Percentiles rank a stretch among this genome's conserved stretches.
phyloP scores from a whole-genome alignment of 1,140 invertebrate species.

The Ditylenchus dipsaci region DNA sequence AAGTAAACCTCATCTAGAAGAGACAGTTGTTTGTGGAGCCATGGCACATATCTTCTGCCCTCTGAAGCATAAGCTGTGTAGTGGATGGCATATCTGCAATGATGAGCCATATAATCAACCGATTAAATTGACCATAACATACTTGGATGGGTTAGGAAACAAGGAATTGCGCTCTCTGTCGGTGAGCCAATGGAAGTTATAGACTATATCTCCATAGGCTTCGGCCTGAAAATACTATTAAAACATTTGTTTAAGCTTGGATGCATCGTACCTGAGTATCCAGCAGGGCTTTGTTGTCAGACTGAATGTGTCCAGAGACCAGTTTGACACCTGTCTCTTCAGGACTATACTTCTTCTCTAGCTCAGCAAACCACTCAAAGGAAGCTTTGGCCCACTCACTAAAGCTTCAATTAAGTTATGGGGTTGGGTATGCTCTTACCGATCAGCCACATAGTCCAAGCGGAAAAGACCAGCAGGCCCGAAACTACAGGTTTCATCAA shows the following conservation, averaged over 20 bases:
- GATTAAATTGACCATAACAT: neutral
- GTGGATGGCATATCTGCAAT: constrained; percentile 50
- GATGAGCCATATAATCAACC: neutral
- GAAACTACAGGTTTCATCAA: constrained; percentile 48
- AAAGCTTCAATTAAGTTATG: constrained; percentile 12
- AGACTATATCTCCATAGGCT: constrained; percentile 39
- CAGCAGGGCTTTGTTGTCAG: constrained; percentile 34
- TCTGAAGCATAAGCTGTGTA: constrained; percentile 53
- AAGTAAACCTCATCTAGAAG: constrained; percentile 5
- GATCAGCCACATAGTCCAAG: constrained; percentile 41
- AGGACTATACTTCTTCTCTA: constrained; percentile 30
- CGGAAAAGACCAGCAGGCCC: constrained; percentile 53
- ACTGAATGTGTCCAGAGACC: constrained; percentile 51
- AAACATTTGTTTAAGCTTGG: neutral
- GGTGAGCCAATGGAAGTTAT: constrained; percentile 51
- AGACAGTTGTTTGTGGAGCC: constrained; percentile 37
- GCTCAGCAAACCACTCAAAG: constrained; percentile 46
- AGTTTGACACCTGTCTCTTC: constrained; percentile 47
- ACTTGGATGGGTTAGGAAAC: constrained; percentile 39
- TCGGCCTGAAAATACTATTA: neutral
- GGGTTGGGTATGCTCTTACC: constrained; percentile 10
- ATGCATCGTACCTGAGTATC: constrained; percentile 27
- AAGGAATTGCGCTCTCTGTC: constrained; percentile 38
- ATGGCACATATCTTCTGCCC: constrained; percentile 51
- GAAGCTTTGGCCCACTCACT: constrained; percentile 43